A percentile compares a stretch with the other conserved stretches of the same genome.
Evolutionary conservation across 37 sponge, comb jelly and placozoan species (phyloP).

Genomic region (Hormiphora californensis): DNA sequence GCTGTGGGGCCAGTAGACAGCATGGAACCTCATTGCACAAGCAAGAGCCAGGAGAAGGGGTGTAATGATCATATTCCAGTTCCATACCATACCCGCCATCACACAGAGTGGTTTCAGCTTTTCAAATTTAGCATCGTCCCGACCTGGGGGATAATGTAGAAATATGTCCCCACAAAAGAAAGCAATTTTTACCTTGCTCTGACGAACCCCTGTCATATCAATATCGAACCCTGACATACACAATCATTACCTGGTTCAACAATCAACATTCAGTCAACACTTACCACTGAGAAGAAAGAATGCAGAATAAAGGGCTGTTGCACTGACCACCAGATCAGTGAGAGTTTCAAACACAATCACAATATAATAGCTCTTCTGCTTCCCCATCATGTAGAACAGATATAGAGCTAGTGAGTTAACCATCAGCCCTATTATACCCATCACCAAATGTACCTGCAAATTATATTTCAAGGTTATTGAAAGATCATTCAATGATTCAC

Average conservation of each 20-base stretch:
- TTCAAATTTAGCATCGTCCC: neutral
- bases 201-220: no score
- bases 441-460: constrained; percentile 15
- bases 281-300: neutral
- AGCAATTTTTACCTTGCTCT: no score
- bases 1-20: constrained; percentile 25
- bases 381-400: constrained; percentile 29
- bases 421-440: neutral
- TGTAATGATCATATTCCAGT: constrained; percentile 51
- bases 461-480: no score
- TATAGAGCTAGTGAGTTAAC: neutral
- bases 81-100: constrained; percentile 9
- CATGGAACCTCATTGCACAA: constrained; percentile 5
- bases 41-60: constrained; percentile 37
- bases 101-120: constrained; percentile 8
- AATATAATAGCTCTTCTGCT: neutral
- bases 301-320: constrained; percentile 5
- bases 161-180: no score
- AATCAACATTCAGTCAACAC: no score
- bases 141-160: neutral
- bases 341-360: constrained; percentile 12
- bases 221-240: no score
- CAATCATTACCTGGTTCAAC: no score
- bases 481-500: no score
- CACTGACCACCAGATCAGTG: neutral